A percentile compares a stretch with the other conserved stretches of the same genome.
Evolutionary conservation across 2,113 vertebrate species (phyloP).

Genomic region (Cyprinodon brontotheroides): DNA sequence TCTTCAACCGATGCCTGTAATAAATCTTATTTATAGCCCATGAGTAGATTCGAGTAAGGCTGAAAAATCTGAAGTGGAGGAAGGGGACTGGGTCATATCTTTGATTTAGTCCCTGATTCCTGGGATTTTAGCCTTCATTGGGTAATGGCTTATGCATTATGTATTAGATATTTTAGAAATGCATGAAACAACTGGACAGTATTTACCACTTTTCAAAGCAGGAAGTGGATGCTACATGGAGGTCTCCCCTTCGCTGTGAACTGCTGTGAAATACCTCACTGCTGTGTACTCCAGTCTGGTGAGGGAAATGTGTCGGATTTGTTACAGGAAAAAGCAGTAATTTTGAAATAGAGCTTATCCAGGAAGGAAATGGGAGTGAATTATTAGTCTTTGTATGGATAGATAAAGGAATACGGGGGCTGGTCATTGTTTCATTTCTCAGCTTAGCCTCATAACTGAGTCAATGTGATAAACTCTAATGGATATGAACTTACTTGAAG

Average conservation of each 20-base stretch:
- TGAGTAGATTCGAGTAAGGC: slow-evolving; percentile 72
- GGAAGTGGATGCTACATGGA: slow-evolving; percentile 31
- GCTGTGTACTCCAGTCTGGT: slow-evolving; percentile 27
- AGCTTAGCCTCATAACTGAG: background rate
- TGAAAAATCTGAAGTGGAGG: slow-evolving; percentile 69
- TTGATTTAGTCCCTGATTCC: slow-evolving; percentile 67
- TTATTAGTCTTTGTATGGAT: slow-evolving; percentile 23
- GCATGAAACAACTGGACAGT: slow-evolving; percentile 22
- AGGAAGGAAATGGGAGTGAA: slow-evolving; percentile 33
- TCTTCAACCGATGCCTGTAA: slow-evolving; percentile 60
- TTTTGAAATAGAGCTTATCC: slow-evolving; percentile 32
- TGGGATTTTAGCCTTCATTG: slow-evolving; percentile 68
- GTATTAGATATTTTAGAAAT: slow-evolving; percentile 57
- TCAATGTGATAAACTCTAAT: background rate
- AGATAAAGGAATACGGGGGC: slow-evolving; percentile 1
- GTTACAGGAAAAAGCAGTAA: slow-evolving; percentile 42
- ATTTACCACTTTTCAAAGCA: slow-evolving; percentile 3
- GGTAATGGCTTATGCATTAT: slow-evolving; percentile 61
- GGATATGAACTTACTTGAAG: slow-evolving; percentile 7
- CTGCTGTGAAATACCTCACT: slow-evolving; percentile 10
- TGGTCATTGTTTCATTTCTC: slow-evolving; percentile 29
- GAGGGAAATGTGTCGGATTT: slow-evolving; percentile 47
- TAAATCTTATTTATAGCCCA: slow-evolving; percentile 77
- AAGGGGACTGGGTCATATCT: slow-evolving; percentile 59
- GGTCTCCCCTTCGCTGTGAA: slow-evolving; percentile 33